phyloP scores from a whole-genome alignment of 2,888 invertebrate species.

The Drosophila leonis region DNA sequence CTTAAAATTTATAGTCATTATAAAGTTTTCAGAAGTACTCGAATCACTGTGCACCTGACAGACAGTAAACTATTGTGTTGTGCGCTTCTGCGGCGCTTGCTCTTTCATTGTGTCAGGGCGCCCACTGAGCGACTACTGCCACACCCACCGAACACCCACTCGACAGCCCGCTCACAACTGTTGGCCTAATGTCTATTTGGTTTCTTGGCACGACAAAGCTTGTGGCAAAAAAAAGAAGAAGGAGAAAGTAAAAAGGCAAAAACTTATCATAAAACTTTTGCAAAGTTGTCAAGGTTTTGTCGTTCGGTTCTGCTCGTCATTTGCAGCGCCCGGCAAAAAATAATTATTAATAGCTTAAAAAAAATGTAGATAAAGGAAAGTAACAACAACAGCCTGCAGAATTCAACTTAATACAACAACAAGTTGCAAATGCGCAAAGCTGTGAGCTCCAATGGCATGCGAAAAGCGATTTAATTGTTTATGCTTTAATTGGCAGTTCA shows the following conservation, averaged over 20 bases:
- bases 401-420: conserved; percentile 23
- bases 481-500: conserved; percentile 65
- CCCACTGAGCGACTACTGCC: not conserved
- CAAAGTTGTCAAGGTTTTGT: conserved; percentile 76
- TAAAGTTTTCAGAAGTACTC: conserved; percentile 1
- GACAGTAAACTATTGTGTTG: conserved; percentile 64
- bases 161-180: conserved; percentile 17
- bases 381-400: conserved; percentile 14
- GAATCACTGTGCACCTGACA: conserved; percentile 64
- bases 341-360: conserved; percentile 54
- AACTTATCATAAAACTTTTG: conserved; percentile 73
- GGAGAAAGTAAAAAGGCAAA: not conserved
- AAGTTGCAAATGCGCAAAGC: conserved; percentile 2
- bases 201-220: conserved; percentile 69
- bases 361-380: not conserved
- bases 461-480: conserved; percentile 39
- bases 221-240: conserved; percentile 49
- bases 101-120: conserved; percentile 18
- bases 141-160: not conserved
- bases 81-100: conserved; percentile 56
- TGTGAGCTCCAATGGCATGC: conserved; percentile 35
- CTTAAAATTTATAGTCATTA: conserved; percentile 1
- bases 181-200: conserved; percentile 71
- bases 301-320: conserved; percentile 48
- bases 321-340: conserved; percentile 43